These are phyloP conservation scores for Eupeodes luniger DNA, from an alignment of 2,888 invertebrate species.

Conservation along the genomic window DNA sequence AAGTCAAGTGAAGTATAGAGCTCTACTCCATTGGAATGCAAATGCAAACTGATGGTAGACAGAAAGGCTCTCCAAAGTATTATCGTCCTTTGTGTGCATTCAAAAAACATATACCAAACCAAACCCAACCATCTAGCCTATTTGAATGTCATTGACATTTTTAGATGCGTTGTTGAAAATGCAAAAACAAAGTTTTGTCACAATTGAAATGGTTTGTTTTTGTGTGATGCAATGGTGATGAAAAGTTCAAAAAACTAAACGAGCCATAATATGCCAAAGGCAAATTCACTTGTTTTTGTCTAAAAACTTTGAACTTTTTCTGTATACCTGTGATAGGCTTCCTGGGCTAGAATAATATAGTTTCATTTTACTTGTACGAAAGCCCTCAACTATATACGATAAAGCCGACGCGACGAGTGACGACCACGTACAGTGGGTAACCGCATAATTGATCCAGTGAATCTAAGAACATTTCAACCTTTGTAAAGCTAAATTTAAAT, in stretches of 20 bases:
- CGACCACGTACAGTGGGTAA: too few relatives aligned
- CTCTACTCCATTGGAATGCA: not conserved
- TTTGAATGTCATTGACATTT: slow-evolving; percentile 45
- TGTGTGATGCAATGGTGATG: not conserved
- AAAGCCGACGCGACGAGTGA: too few relatives aligned
- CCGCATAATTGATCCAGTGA: too few relatives aligned
- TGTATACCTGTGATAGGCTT: not conserved
- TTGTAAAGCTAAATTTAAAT: too few relatives aligned
- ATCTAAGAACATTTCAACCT: too few relatives aligned
- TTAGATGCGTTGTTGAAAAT: slow-evolving; percentile 1
- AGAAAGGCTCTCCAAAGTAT: not conserved
- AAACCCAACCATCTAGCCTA: not conserved
- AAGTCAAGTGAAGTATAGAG: not conserved
- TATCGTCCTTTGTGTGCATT: slow-evolving; percentile 9
- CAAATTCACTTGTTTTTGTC: not conserved
- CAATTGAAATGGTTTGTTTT: not conserved
- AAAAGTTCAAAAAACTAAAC: not conserved
- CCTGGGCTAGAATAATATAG: not conserved
- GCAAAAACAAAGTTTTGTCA: not conserved
- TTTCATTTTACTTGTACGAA: not conserved
- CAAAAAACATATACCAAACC: not conserved
- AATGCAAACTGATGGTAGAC: not conserved
- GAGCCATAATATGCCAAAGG: not conserved
- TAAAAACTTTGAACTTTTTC: slow-evolving; percentile 1
- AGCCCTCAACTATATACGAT: not conserved